Base-by-base conservation (phyloP, 2,888 invertebrate genomes). In the Julus scandinavius region DNA sequence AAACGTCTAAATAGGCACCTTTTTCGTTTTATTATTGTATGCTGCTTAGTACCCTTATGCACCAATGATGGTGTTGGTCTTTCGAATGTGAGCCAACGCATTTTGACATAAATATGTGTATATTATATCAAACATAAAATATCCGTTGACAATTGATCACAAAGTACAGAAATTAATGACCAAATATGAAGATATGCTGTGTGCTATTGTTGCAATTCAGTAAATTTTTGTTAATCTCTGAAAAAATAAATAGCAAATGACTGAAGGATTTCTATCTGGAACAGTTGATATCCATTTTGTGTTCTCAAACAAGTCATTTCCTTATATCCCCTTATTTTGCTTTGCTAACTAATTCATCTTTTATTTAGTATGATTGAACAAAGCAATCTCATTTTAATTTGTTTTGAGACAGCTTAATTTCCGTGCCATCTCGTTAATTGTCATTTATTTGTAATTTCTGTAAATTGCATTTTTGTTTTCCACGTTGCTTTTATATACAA, bases 401-500 rank as follows among this genome's bases (percentile, higher is more conserved):
- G 11, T 29, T 63, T 63, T 63, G n/a, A 63, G 63, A 63, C 20
- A 63, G 20, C 63, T 29, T 29, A 29, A 29, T 29, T 63, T 63
- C 58, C 58, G 49, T 63, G 63, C n/a, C 63, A 63, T 63, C 20
- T n/a, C 20, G 63, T 63, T n/a, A 63, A 63, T 58, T 58, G 58
- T 15, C 58, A 58, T 11, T 58, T 58, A 58, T 17, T 58, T 58
- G 15, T 15, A 4, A 15, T 58, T 17, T 58, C 15, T 58, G 58
- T 58, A 9, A 58, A 15, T 11, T 58, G 58, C 17, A 58, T 63
- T 63, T 63, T 1, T 63, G 63, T 63, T 63, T n/a, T 63, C n/a
- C 20, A 6, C 4, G 63, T 63, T 0, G 63, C 63, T 63, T 63
- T 63, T 63, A 63, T 63, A 20, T 63, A 63, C 20, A 0, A 63